These are phyloP conservation scores for Erpornis zantholeuca DNA, from an alignment of 2,113 vertebrate genomes.

Conservation along the genomic window DNA sequence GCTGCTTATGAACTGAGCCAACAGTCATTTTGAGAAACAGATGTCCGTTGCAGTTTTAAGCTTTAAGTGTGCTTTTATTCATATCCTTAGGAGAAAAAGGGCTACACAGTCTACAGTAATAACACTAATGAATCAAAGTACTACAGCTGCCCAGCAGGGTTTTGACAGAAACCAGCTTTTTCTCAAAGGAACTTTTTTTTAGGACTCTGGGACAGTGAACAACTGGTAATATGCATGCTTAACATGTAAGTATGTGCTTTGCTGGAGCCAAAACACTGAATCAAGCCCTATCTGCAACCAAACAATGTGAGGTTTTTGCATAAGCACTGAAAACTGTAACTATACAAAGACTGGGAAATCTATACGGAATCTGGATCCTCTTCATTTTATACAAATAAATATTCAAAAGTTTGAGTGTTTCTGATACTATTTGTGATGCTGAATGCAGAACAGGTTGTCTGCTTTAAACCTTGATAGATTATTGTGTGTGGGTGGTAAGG, in stretches of 20 bases:
- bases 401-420: not conserved
- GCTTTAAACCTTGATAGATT: slow-evolving; percentile 23
- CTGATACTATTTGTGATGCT: not conserved
- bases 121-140: slow-evolving; percentile 50
- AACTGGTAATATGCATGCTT: slow-evolving; percentile 32
- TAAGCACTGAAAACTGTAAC: not conserved
- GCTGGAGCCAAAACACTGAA: slow-evolving; percentile 14
- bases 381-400: not conserved
- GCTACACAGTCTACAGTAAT: slow-evolving; percentile 44
- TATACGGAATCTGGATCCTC: not conserved
- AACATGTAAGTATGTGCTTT: not conserved
- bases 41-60: slow-evolving; percentile 28
- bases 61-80: slow-evolving; percentile 52
- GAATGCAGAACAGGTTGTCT: slow-evolving; percentile 40
- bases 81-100: slow-evolving; percentile 52
- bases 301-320: slow-evolving; percentile 14
- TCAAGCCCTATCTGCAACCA: not conserved
- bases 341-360: not conserved
- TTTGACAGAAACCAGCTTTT: slow-evolving; percentile 63
- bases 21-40: slow-evolving; percentile 48
- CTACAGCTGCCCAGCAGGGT: slow-evolving; percentile 53
- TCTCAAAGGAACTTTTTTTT: slow-evolving; percentile 32
- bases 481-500: slow-evolving; percentile 34
- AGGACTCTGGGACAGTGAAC: slow-evolving; percentile 17
- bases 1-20: slow-evolving; percentile 45